Evolutionary conservation across 2,113 vertebrate genomes (phyloP), one percentile per base, ranked within the genome.

Genomic region (Gallinago media): DNA sequence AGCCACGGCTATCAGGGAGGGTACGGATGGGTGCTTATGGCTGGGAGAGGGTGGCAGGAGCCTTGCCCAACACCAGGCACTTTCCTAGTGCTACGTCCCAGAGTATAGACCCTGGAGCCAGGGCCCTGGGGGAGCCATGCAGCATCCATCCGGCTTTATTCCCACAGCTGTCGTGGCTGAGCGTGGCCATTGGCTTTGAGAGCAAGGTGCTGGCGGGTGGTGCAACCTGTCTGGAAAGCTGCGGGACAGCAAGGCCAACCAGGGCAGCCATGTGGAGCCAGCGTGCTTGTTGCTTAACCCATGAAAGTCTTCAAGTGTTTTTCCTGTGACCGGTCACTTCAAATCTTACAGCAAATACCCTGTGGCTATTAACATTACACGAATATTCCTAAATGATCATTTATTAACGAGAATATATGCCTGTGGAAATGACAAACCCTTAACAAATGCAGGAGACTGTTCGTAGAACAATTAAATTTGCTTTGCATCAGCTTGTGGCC

Each of bases 401-500:
- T 89, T 91, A 88, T 93, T 96, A 91, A 94, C n/a, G 23, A 81
- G 65, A 77, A 47, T 38, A 38, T 38, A 38, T 38, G 22, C 47
- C 42, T 4, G 0, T 88, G 94, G 87, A 95, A 93, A 94, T 47
- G 36, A 83, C 88, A 88, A 96, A 91, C 34, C 22, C 63, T 85
- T 89, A 88, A 89, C 88, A 89, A 96, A 95, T 46, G 70, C 89
- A 87, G 74, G 54, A 82, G 34, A 9, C 54, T 36, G 38, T 89
- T 87, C 52, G 3, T 27, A 87, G 80, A 89, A 94, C 89, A 94
- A 94, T 91, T 91, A 75, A 31, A 85, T 92, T 87, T 89, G 77
- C 93, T 91, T 81, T 92, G 78, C 87, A 92, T 75, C 89, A 95
- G 94, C 59, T 93, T 85, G 92, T 7, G 38, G 82, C 85, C 85